Conservation (phyloP, 2,113 vertebrate genomes). For the Tetraodon nigroviridis region DNA sequence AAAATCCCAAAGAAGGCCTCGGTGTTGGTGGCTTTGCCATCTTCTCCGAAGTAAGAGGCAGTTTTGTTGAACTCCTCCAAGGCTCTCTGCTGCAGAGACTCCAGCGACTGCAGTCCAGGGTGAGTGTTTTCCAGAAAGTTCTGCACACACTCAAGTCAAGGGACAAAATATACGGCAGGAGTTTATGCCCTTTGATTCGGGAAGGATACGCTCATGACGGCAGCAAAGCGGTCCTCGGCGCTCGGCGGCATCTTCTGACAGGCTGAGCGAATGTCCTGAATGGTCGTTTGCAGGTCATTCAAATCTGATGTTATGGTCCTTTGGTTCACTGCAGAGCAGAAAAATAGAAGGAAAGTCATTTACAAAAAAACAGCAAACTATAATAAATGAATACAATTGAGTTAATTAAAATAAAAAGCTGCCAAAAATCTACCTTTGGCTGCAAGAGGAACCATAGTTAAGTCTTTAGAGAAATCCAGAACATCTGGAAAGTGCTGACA, state of each 20-base stretch:
- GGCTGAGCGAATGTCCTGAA: conserved; percentile 86
- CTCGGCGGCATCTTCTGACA: conserved; percentile 87
- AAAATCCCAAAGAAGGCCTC: conserved; percentile 98
- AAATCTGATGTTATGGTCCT: conserved; percentile 84
- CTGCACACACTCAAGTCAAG: conserved; percentile 76
- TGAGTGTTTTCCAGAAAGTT: conserved; percentile 91
- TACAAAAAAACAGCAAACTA: neutral
- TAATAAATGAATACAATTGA: neutral
- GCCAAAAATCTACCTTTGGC: conserved; percentile 83
- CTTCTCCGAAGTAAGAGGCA: conserved; percentile 91
- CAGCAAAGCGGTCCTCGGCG: conserved; percentile 84
- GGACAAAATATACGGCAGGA: conserved; percentile 14
- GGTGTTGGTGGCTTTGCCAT: conserved; percentile 83
- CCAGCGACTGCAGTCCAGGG: conserved; percentile 84
- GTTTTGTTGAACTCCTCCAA: conserved; percentile 89
- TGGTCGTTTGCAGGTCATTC: conserved; percentile 84
- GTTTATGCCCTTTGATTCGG: neutral
- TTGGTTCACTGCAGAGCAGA: conserved; percentile 81
- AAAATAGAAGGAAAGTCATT: neutral
- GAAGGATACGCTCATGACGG: conserved; percentile 93
- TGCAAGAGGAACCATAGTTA: conserved; percentile 88
- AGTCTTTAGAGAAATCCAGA: conserved; percentile 93
- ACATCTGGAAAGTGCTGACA: conserved; percentile 97
- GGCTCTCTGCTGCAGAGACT: conserved; percentile 86
- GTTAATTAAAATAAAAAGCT: neutral